Conservation (phyloP, 2,797 vertebrate species). For the Lates japonicus region DNA sequence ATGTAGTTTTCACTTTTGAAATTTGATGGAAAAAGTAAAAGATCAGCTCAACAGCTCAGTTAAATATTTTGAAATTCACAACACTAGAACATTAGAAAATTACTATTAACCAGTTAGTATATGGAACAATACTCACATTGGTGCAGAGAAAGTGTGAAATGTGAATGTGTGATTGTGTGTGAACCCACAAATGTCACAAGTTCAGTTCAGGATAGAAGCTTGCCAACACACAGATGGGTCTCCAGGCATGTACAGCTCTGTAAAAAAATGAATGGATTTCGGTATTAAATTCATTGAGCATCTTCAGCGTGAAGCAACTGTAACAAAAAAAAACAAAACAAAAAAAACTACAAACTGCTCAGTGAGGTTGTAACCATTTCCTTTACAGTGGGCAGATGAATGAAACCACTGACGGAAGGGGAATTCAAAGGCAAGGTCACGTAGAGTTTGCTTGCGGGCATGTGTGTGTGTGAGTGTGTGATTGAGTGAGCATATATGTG, state of each 20-base stretch:
- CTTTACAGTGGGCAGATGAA: constrained; percentile 38
- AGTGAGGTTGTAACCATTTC: constrained; percentile 40
- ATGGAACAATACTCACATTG: not conserved
- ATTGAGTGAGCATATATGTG: constrained; percentile 3
- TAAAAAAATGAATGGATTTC: not conserved
- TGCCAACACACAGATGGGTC: not conserved
- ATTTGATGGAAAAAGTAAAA: no score
- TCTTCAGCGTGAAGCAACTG: not conserved
- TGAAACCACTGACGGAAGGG: constrained; percentile 41
- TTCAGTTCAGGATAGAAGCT: not conserved
- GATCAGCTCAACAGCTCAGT: no score
- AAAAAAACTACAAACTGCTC: not conserved
- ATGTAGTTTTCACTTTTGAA: no score
- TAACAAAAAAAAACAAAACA: not conserved
- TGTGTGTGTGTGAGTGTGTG: not conserved
- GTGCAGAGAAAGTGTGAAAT: not conserved
- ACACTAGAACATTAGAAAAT: not conserved
- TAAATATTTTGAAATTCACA: not conserved
- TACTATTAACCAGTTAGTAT: not conserved
- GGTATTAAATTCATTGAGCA: not conserved
- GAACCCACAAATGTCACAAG: not conserved
- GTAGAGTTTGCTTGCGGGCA: constrained; percentile 37
- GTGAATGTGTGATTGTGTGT: not conserved
- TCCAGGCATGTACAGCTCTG: not conserved
- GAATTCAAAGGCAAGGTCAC: constrained; percentile 55